Evolutionary conservation across 2,888 invertebrate genomes (phyloP).

Genomic region (Ptychoptera albimana): DNA sequence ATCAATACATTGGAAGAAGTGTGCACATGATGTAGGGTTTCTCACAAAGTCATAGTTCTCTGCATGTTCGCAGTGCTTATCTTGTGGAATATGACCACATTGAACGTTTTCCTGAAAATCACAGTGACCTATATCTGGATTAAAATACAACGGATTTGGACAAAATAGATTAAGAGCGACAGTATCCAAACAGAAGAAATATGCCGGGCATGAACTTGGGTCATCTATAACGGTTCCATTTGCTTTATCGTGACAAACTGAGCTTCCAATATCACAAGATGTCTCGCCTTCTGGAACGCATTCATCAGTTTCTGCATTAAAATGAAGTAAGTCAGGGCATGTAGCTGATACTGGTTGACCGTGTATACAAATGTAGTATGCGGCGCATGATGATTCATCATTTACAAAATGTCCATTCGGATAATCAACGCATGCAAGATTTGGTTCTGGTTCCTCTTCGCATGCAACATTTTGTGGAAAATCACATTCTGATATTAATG

Average conservation of each 20-base stretch:
- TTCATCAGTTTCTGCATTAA: not conserved
- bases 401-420: not conserved
- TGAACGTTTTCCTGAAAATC: not conserved
- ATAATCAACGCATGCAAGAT: not conserved
- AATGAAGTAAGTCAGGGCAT: not conserved
- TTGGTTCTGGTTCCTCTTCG: not conserved
- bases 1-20: not conserved
- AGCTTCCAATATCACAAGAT: no score
- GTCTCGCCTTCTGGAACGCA: not conserved
- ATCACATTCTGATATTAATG: not conserved
- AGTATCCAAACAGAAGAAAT: not conserved
- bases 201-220: not conserved
- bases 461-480: not conserved
- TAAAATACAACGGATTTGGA: slow-evolving; percentile 1
- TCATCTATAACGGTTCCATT: not conserved
- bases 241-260: not conserved
- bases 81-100: not conserved
- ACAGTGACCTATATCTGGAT: not conserved
- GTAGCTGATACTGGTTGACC: not conserved
- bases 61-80: no score
- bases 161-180: not conserved
- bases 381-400: not conserved
- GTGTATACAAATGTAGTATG: not conserved
- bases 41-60: no score
- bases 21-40: not conserved